Evolutionary conservation across 1,140 invertebrate genomes (phyloP), one percentile per base, ranked within the genome.

Genomic region (Brachystomella parvula): DNA sequence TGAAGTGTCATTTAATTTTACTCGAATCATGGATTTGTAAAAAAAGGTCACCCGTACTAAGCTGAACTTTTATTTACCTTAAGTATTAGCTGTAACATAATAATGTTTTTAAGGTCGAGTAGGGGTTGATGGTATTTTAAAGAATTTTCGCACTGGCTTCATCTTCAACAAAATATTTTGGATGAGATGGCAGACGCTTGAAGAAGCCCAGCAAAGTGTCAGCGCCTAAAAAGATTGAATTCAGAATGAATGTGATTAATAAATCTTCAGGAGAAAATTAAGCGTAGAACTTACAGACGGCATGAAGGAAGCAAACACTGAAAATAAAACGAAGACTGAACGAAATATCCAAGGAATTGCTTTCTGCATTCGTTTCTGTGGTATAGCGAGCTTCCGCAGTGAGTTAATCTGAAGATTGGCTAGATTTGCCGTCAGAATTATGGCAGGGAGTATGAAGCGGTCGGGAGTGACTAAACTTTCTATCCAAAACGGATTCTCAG

Each of bases 161-260:
- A 12, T 64, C 44, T 56, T 57, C 28, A 72, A 31, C 2, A 67
- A 21, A 12, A 65, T 26, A 58, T 67, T 72, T 60, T 66, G 65
- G 59, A 62, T 29, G 2, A 72, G 49, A 24, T 33, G 67, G 3
- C 47, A 3, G 17, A 63, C 33, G 32, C 66, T 68, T 1, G 71
- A 72, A 9, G 71, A 64, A 1, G 68, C 68, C 71, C 71, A 72
- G 28, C 68, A 72, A 62, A 70, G 47, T 15, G 68, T 65, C 21
- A 72, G 63, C 15, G 71, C 71, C 71, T 72, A 53, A 3, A 56
- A 61, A 64, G 26, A 2, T 12, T 47, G 2, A 58, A 32, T 17
- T 24, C 21, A 21, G 3, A 17, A 39, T 35, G 3, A 35, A n/a
- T 26, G 9, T 9, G 32, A 33, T 56, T 32, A 33, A 30, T 32